Conservation (phyloP, 2,113 vertebrate species). For the Ictalurus furcatus region DNA sequence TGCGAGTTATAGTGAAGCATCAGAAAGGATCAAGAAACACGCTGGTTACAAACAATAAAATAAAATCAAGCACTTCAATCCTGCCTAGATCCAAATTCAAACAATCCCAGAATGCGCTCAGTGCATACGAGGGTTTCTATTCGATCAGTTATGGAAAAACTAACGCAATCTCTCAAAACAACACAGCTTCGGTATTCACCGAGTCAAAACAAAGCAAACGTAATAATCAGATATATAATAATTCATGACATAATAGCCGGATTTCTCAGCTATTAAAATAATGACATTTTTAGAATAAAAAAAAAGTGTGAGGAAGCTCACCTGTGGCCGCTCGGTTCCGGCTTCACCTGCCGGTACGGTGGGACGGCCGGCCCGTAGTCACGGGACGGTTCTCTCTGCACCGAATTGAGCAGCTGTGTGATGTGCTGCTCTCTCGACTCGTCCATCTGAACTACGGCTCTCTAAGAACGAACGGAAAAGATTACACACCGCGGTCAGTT, state of each 20-base stretch:
- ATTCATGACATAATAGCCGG: neutral
- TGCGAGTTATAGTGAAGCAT: neutral
- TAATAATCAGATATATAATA: neutral
- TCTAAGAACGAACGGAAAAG: conserved; percentile 64
- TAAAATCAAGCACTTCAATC: neutral
- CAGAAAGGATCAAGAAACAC: neutral
- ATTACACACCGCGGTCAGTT: neutral
- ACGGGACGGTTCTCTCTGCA: conserved; percentile 73
- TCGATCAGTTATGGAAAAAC: no score
- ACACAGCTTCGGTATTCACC: no score
- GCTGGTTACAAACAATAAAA: neutral
- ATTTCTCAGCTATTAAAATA: neutral
- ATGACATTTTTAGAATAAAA: neutral
- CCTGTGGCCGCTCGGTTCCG: conserved; percentile 62
- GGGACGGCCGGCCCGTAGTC: conserved; percentile 69
- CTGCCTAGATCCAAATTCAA: no score
- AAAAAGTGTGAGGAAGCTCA: conserved; percentile 45
- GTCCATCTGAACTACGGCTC: conserved; percentile 94
- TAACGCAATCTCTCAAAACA: no score
- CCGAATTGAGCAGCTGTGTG: conserved; percentile 84
- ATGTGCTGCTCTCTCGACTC: conserved; percentile 91
- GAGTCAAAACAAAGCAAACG: no score
- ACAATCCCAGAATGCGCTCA: no score
- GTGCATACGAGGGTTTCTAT: no score
- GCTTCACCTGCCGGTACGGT: conserved; percentile 47